Conservation (phyloP, 2,113 vertebrate species). For the Urocynchramus pylzowi region DNA sequence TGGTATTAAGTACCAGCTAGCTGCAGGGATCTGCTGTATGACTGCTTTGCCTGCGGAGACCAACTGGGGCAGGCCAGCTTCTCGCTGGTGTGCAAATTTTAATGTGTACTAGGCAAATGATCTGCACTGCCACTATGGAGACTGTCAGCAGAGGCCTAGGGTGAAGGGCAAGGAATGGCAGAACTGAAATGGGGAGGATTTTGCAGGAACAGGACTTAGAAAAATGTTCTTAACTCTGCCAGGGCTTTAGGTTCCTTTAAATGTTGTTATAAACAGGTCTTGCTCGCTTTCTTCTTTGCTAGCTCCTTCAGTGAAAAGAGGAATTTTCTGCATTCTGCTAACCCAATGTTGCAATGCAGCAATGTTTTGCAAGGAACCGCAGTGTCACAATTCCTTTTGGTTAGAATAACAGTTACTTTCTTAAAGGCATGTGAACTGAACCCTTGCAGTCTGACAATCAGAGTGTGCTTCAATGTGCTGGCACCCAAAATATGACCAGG, state of each 20-base stretch:
- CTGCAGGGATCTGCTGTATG: not conserved
- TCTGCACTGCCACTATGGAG: not conserved
- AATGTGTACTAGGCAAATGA: not conserved
- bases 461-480: not conserved
- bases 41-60: not conserved
- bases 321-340: not conserved
- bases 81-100: not conserved
- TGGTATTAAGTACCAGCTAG: not conserved
- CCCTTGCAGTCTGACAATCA: not conserved
- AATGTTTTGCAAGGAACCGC: not conserved
- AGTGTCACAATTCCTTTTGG: not conserved
- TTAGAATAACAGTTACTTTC: not conserved
- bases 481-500: not conserved
- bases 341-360: not conserved
- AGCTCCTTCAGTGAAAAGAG: not conserved
- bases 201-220: not conserved
- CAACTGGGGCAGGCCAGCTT: not conserved
- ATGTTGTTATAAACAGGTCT: not conserved
- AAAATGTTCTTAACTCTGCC: not conserved
- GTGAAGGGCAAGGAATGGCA: not conserved
- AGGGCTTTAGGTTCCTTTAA: not conserved
- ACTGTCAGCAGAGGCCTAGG: not conserved
- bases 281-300: not conserved
- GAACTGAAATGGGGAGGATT: not conserved
- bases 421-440: not conserved